phyloP scores from a whole-genome alignment of 2,888 invertebrate species.

The Glyphotaelius pellucidus region DNA sequence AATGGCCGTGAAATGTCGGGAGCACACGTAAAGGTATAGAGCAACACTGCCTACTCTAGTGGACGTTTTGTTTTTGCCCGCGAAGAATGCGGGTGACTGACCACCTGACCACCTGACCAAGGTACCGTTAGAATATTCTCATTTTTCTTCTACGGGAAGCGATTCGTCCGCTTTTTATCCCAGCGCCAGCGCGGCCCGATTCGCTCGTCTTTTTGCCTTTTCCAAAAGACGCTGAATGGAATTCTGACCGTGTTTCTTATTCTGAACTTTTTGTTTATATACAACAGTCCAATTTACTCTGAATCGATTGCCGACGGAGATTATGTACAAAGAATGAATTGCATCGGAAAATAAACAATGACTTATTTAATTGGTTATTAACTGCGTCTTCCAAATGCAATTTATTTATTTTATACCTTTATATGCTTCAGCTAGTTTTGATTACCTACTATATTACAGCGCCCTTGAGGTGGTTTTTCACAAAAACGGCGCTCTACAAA shows the following conservation, averaged over 20 bases:
- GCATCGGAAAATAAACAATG: background rate
- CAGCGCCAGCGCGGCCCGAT: background rate
- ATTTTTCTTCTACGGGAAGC: constrained; percentile 29
- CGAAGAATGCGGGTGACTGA: constrained; percentile 21
- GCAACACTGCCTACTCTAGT: background rate
- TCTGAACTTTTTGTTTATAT: constrained; percentile 1
- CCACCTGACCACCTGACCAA: constrained; percentile 9
- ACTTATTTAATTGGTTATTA: background rate
- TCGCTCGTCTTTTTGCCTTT: constrained; percentile 16
- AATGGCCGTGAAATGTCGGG: background rate
- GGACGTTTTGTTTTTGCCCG: background rate
- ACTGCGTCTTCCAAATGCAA: background rate
- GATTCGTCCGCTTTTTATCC: constrained; percentile 14
- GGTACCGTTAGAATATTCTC: constrained; percentile 36
- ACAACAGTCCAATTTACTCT: constrained; percentile 17
- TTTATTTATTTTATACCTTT: background rate
- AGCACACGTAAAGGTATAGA: background rate
- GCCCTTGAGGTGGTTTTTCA: too few species aligned
- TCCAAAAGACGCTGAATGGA: constrained; percentile 14
- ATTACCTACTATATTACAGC: background rate
- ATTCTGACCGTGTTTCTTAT: background rate
- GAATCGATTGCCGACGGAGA: background rate
- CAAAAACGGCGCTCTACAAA: too few species aligned
- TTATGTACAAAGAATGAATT: background rate
- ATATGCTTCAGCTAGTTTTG: background rate